Percentiles rank a stretch among this genome's conserved stretches.
Conservation (phyloP, 1,140 invertebrate genomes). For the Colletes latitarsis region DNA sequence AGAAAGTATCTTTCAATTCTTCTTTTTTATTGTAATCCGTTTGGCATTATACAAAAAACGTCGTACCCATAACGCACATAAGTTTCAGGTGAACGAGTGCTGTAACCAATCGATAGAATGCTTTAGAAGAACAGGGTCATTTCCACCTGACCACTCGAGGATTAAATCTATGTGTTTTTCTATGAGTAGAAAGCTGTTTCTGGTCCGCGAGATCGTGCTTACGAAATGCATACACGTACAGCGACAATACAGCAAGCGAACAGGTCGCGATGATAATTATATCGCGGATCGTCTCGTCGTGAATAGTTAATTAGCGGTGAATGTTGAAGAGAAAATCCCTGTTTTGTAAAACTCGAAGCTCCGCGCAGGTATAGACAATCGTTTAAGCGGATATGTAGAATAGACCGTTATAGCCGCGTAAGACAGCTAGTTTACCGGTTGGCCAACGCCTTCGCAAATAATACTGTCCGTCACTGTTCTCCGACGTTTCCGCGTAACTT, state of each 20-base stretch:
- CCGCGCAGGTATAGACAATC: not conserved
- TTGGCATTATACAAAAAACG: no score
- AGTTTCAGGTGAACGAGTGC: not conserved
- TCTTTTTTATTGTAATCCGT: no score
- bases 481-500: not conserved
- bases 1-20: no score
- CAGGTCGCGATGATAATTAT: not conserved
- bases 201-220: slow-evolving; percentile 17
- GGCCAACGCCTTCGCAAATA: slow-evolving; percentile 47
- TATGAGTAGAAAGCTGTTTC: slow-evolving; percentile 48
- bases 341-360: not conserved
- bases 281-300: not conserved
- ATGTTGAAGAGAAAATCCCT: not conserved
- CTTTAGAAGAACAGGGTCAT: no score
- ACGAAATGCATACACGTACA: slow-evolving; percentile 25
- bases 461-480: slow-evolving; percentile 4
- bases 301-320: not conserved
- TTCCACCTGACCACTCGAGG: not conserved
- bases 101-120: no score
- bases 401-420: slow-evolving; percentile 60
- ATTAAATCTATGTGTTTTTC: slow-evolving; percentile 18
- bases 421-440: slow-evolving; percentile 42
- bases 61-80: no score
- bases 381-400: slow-evolving; percentile 52
- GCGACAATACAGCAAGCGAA: slow-evolving; percentile 29